Conservation (phyloP, 1,140 invertebrate genomes). For the Drosophila lacertosa region DNA sequence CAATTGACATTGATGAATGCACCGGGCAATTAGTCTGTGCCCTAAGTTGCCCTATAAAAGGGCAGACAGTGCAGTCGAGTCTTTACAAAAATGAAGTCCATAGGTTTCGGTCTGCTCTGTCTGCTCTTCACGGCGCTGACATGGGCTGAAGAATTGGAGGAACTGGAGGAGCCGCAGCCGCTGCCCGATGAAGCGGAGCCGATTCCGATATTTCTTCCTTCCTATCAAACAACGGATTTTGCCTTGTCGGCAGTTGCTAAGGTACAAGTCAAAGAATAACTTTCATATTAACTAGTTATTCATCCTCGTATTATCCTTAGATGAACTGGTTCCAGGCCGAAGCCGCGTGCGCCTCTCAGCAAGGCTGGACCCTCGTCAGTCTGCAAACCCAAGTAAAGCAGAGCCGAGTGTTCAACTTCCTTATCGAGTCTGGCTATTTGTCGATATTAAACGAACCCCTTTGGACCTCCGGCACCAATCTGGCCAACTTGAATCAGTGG, state of each 20-base stretch:
- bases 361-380: conserved; percentile 4
- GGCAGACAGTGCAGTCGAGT: not conserved
- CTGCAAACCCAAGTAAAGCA: not conserved
- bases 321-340: conserved; percentile 28
- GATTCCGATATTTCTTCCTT: not conserved
- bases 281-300: not conserved
- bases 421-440: not conserved
- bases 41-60: conserved; percentile 27
- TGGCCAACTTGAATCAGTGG: conserved; percentile 6
- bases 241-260: conserved; percentile 3
- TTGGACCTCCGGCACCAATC: conserved; percentile 30
- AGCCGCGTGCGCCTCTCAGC: conserved; percentile 8
- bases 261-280: conserved; percentile 1
- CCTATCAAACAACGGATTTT: not conserved
- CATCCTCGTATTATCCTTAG: not conserved
- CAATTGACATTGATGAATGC: conserved; percentile 59
- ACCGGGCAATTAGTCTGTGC: conserved; percentile 33
- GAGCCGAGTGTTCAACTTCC: not conserved
- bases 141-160: not conserved
- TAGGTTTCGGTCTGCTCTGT: conserved; percentile 22
- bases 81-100: conserved; percentile 35
- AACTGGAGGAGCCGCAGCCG: not conserved
- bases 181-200: not conserved
- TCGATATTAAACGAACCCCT: conserved; percentile 9
- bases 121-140: conserved; percentile 5